Evolutionary conservation across 2,797 vertebrate species (phyloP), one percentile per base, ranked within the genome.

Genomic region (Takifugu rubripes): DNA sequence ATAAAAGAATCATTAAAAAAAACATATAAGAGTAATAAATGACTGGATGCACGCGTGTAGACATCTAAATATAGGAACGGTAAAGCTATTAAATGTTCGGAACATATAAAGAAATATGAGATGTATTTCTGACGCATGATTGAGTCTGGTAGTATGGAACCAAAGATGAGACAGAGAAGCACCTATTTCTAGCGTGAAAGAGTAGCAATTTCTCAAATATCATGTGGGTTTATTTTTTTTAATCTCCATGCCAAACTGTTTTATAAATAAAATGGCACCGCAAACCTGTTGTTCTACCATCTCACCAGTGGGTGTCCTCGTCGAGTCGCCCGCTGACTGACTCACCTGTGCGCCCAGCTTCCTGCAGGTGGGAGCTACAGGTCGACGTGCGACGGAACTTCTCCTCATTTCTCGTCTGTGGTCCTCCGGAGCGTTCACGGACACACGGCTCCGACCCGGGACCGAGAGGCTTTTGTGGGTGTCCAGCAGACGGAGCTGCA

Each of bases 321-420:
- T 47, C 10, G 0, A 59, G 47, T 48, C 1, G 62, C 29, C 24
- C 17, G 51, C 52, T 3, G 46, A 10, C 24, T 5, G 31, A 5
- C 66, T 72, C 78, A 88, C 87, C 85, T 88, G 88, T 57, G 75
- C 8, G 66, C 67, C 52, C 66, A 21, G 64, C 72, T 74, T 82
- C 73, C 77, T 67, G 48, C 87, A 89, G 87, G 87, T 87, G 72
- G 74, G 79, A 75, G 43, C 67, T 21, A 64, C 71, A 46, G 60
- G 73, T 82, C 40, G 15, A 47, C 27, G 5, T 3, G 6, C 29
- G 2, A 15, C 42, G 3, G 25, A 26, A 48, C 60, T 56, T 40
- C 25, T 7, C 52, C 2, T 57, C 72, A 75, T 52, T 82, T 65
- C 49, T 36, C 9, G 9, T 21, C 31, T 3, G 2, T 11, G 42